Base-by-base conservation (phyloP, 2,113 vertebrate species). In the Erpornis zantholeuca region DNA sequence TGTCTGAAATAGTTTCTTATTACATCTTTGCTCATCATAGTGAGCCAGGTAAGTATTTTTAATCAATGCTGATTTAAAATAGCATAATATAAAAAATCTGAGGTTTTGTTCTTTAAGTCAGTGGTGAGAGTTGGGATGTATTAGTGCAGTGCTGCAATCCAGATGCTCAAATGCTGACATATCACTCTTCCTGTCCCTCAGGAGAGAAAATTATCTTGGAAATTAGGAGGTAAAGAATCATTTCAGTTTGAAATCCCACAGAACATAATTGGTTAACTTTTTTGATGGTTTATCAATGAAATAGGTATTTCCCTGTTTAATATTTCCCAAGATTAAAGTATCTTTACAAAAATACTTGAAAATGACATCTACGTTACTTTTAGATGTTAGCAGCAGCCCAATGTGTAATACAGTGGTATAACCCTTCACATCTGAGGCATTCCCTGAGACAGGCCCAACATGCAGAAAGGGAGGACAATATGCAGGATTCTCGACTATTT, bases 131-230 rank as follows among this genome's bases (percentile, higher is more conserved):
- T 50, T 82, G 33, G 61, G 17, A 19, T 1, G 2, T 25, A 19
- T 72, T 40, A 35, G 5, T 40, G 9, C 19, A 82, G 24, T 12
- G 28, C 5, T 64, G 44, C 15, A 53, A 6, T 2, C 2, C 3
- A 49, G 29, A 50, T 31, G 28, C 24, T 28, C 1, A 5, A 36
- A 84, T 1, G 0, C 11, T 3, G 10, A 15, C 0, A 4, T 52
- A 40, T 79, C 31, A 31, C 36, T 69, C 3, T 33, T 75, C 11
- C 15, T 38, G 21, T 64, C 2, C 0, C 16, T 35, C 7, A 33
- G 13, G 18, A 87, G 12, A 33, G 33, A 75, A 63, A 0, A 0
- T 19, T 12, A 11, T 63, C 11, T 82, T 86, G 40, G 17, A 64
- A 82, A 64, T 72, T 21, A 68, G 31, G 22, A 65, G 28, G 7